Evolutionary conservation across 1,140 invertebrate species (phyloP), one percentile per base, ranked within the genome.

Genomic region (Homarus americanus): DNA sequence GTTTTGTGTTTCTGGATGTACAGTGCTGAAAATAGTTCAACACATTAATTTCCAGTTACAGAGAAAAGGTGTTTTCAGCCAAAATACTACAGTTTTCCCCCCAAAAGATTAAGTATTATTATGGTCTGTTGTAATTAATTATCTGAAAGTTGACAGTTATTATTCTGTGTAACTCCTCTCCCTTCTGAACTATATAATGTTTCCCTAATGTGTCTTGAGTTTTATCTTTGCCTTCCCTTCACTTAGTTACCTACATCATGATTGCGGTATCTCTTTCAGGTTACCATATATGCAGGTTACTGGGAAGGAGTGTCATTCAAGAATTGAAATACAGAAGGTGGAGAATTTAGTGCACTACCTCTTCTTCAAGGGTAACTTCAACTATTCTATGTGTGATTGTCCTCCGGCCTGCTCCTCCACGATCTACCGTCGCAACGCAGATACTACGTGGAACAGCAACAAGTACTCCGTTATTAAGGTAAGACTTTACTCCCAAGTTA

Each of bases 391-490:
- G 0, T 85, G 83, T n/a, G 66, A 49, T n/a, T 85, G 83, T 32
- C 63, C 72, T 0, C 66, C 69, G 58, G 83, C 66, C 66, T 85
- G 83, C 41, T 15, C 40, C 38, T 73, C 72, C 41, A 53, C 0
- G 20, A 36, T 75, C n/a, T 85, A 85, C 72, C 83, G 41, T 17
- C 38, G n/a, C 63, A 85, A 17, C 38, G 44, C 83, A 5, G 83
- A 85, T 40, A 85, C 83, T 63, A 85, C 83, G 2, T 85, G 83
- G 83, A 85, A 85, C 41, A 49, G 40, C 40, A 41, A 75, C 66
- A 41, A 36, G 40, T 44, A 85, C 83, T 72, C 83, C 63, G 41
- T 85, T 20, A 49, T 85, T 7, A 73, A 85, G 83, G 83, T 75
- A 5, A 49, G 44, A 49, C 44, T 15, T n/a, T n/a, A n/a, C n/a